A percentile compares a stretch with the other conserved stretches of the same genome.
Conservation (phyloP, 2,888 invertebrate species). For the Euzophera pinguis region DNA sequence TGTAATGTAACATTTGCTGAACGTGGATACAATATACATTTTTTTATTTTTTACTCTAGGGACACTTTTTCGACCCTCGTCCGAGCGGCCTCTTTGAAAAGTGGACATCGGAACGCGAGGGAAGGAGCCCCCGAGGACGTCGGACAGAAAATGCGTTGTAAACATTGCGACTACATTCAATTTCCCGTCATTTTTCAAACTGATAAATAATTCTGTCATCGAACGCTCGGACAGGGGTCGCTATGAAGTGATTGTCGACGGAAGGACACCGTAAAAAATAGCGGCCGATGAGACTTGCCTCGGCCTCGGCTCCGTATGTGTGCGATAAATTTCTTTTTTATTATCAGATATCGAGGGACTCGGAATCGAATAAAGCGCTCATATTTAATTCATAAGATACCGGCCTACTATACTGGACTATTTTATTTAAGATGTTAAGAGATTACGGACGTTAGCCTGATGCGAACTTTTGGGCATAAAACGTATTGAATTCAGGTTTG, state of each 20-base stretch:
- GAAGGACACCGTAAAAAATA: constrained; percentile 76
- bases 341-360: constrained; percentile 80
- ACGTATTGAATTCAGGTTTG: constrained; percentile 21
- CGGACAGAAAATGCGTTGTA: constrained; percentile 79
- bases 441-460: constrained; percentile 60
- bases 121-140: constrained; percentile 77
- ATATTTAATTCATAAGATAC: constrained; percentile 80
- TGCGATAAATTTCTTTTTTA: constrained; percentile 80
- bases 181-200: constrained; percentile 82
- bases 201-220: constrained; percentile 81
- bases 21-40: constrained; percentile 73
- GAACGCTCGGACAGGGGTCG: constrained; percentile 78
- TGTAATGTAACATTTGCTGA: constrained; percentile 63
- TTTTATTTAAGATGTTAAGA: constrained; percentile 77
- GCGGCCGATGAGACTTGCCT: constrained; percentile 60
- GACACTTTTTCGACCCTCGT: constrained; percentile 80
- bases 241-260: constrained; percentile 79
- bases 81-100: constrained; percentile 80
- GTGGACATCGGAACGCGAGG: constrained; percentile 80
- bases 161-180: constrained; percentile 81
- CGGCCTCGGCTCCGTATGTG: constrained; percentile 55
- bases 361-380: constrained; percentile 80
- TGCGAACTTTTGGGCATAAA: constrained; percentile 45
- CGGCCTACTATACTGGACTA: constrained; percentile 73
- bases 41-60: constrained; percentile 78